These are phyloP conservation scores for Dolichopus griseipennis DNA, from an alignment of 2,888 invertebrate species.

Conservation along the genomic window DNA sequence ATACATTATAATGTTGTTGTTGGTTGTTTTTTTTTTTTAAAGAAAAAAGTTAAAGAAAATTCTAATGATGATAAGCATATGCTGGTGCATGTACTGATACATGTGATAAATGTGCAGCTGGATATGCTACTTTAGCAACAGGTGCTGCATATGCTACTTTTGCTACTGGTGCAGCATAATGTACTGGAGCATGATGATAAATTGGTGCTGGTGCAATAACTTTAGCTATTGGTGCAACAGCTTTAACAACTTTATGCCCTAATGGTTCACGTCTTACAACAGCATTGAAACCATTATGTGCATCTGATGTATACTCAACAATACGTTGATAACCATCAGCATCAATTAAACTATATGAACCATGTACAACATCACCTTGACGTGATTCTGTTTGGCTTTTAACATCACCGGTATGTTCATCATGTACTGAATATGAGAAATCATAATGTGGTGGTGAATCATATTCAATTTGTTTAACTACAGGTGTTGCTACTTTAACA, in stretches of 20 bases:
- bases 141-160: slow-evolving; percentile 32
- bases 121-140: slow-evolving; percentile 19
- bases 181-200: slow-evolving; percentile 32
- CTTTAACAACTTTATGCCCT: slow-evolving; percentile 38
- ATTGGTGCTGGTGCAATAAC: slow-evolving; percentile 29
- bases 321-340: slow-evolving; percentile 48
- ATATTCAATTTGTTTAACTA: slow-evolving; percentile 26
- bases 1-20: too few species aligned
- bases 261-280: slow-evolving; percentile 47
- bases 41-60: too few species aligned
- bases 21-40: too few species aligned
- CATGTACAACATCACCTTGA: slow-evolving; percentile 47
- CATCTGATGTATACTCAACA: slow-evolving; percentile 49
- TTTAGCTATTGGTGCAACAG: slow-evolving; percentile 38
- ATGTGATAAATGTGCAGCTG: slow-evolving; percentile 23
- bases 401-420: slow-evolving; percentile 47
- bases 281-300: slow-evolving; percentile 49
- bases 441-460: slow-evolving; percentile 45
- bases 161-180: slow-evolving; percentile 25
- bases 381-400: slow-evolving; percentile 48
- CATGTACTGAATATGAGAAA: slow-evolving; percentile 45
- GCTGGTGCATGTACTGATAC: slow-evolving; percentile 24
- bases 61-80: slow-evolving; percentile 24
- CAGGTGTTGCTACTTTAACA: slow-evolving; percentile 19
- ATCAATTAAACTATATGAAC: slow-evolving; percentile 48